Conservation (phyloP, 2,113 vertebrate species). For the Chionomys nivalis region DNA sequence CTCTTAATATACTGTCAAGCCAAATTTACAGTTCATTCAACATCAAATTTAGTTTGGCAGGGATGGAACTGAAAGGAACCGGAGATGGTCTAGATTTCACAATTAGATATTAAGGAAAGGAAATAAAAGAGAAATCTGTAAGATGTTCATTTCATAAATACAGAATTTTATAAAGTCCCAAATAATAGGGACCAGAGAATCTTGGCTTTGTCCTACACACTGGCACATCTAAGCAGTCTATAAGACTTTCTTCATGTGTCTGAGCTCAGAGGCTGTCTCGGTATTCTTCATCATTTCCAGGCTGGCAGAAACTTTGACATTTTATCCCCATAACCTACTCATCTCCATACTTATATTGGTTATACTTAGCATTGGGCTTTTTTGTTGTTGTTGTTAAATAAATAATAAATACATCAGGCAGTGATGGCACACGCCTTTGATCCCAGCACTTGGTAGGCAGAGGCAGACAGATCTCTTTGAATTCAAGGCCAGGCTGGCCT, state of each 20-base stretch:
- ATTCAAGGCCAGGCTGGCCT: background rate
- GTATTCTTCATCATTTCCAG: background rate
- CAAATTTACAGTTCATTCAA: conserved; percentile 19
- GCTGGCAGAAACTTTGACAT: background rate
- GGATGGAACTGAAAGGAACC: background rate
- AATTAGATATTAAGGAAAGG: conserved; percentile 7
- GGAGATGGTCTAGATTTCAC: background rate
- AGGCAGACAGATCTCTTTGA: background rate
- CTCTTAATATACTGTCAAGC: background rate
- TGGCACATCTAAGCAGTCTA: background rate
- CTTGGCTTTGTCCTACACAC: background rate
- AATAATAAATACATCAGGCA: background rate
- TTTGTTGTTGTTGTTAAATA: background rate
- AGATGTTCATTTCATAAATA: background rate
- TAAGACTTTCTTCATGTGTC: background rate
- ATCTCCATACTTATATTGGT: background rate
- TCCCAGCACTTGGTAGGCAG: background rate
- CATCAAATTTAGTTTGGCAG: background rate
- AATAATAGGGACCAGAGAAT: background rate
- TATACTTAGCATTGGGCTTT: background rate
- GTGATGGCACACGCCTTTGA: background rate
- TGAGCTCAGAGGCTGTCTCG: background rate
- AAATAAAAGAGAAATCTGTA: background rate
- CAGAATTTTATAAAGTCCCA: conserved; percentile 1
- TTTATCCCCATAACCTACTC: background rate